A percentile compares a stretch with the other conserved stretches of the same genome.
Conservation (phyloP, 2,113 vertebrate species). For the Antigone vipio region DNA sequence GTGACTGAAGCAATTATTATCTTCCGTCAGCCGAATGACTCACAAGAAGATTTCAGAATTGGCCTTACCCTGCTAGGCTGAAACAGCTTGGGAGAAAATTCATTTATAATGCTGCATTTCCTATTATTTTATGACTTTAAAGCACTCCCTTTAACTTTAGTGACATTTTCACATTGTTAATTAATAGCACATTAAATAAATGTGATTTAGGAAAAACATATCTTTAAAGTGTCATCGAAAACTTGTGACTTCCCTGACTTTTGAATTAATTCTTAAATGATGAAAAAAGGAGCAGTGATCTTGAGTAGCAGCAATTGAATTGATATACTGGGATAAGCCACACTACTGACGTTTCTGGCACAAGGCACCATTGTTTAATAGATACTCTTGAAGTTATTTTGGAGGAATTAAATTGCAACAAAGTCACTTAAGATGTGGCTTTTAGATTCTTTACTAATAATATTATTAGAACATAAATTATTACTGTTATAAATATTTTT, state of each 20-base stretch:
- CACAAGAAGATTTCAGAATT: neutral
- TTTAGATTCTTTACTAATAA: constrained; percentile 26
- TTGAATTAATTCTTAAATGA: constrained; percentile 34
- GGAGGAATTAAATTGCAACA: neutral
- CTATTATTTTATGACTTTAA: constrained; percentile 16
- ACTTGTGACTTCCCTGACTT: constrained; percentile 42
- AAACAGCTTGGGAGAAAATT: neutral
- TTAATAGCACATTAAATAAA: constrained; percentile 33
- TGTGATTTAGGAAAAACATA: constrained; percentile 34
- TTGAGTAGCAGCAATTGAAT: constrained; percentile 19
- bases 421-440: neutral
- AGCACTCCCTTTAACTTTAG: neutral
- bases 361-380: neutral
- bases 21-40: neutral
- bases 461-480: constrained; percentile 17
- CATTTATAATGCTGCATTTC: neutral
- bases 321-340: constrained; percentile 6
- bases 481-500: neutral
- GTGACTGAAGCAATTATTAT: neutral
- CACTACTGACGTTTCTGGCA: constrained; percentile 10
- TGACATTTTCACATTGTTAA: constrained; percentile 2
- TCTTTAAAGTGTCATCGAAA: constrained; percentile 31
- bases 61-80: neutral
- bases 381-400: constrained; percentile 1
- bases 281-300: neutral